A percentile compares a stretch with the other conserved stretches of the same genome.
Evolutionary conservation across 2,797 vertebrate species (phyloP).

Genomic region (Geotrypetes seraphini): DNA sequence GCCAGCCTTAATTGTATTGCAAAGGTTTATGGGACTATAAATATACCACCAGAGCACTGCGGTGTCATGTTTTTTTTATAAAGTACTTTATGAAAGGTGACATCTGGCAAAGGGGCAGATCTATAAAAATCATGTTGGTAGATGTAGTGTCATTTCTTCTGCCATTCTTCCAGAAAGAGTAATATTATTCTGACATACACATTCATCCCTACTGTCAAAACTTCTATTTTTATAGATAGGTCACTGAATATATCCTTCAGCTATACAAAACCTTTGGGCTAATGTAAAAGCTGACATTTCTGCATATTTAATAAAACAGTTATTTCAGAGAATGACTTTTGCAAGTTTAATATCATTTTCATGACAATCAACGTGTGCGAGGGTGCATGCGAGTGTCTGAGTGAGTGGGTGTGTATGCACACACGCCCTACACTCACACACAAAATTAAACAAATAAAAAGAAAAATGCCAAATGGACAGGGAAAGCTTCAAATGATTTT

Average conservation of each 20-base stretch:
- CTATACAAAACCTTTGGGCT: slow-evolving; percentile 66
- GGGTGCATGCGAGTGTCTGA: too few species aligned
- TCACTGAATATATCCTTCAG: slow-evolving; percentile 59
- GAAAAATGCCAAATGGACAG: slow-evolving; percentile 40
- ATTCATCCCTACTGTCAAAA: slow-evolving; percentile 63
- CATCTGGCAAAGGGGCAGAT: slow-evolving; percentile 68
- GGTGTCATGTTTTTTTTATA: slow-evolving; percentile 55
- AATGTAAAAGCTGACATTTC: slow-evolving; percentile 64
- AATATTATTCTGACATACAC: slow-evolving; percentile 71
- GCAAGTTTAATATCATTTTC: slow-evolving; percentile 47
- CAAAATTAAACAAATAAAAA: slow-evolving; percentile 25
- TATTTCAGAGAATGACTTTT: slow-evolving; percentile 55
- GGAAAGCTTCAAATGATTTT: too few species aligned
- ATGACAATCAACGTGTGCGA: slow-evolving; percentile 32
- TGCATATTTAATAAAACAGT: slow-evolving; percentile 59
- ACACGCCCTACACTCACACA: slow-evolving; percentile 37
- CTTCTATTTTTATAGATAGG: slow-evolving; percentile 66
- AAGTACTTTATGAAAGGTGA: slow-evolving; percentile 68
- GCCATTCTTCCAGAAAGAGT: slow-evolving; percentile 57
- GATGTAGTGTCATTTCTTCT: slow-evolving; percentile 61
- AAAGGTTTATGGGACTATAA: slow-evolving; percentile 46
- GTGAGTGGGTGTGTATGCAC: too few species aligned
- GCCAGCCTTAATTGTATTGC: slow-evolving; percentile 41
- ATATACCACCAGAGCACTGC: slow-evolving; percentile 11
- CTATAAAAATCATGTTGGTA: slow-evolving; percentile 65